Evolutionary conservation across 2,113 vertebrate genomes (phyloP).

Genomic region (Corythornis cristatus): DNA sequence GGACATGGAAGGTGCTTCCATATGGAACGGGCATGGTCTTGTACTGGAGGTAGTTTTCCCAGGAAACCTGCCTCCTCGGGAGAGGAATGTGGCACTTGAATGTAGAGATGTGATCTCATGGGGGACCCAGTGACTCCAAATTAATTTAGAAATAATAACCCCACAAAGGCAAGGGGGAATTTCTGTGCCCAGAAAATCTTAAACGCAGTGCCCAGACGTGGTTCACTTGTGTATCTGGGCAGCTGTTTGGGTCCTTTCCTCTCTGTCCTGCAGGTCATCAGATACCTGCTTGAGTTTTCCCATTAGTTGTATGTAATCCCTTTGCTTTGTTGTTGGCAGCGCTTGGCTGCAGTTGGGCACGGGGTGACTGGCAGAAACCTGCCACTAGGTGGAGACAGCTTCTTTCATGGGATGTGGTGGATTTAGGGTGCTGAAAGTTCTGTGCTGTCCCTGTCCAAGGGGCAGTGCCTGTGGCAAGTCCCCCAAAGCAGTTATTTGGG

Average conservation of each 20-base stretch:
- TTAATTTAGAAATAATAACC: not conserved
- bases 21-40: not conserved
- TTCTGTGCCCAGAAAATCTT: not conserved
- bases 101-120: not conserved
- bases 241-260: not conserved
- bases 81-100: not conserved
- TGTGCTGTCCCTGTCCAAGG: not conserved
- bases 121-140: not conserved
- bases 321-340: not conserved
- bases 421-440: not conserved
- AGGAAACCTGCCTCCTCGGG: not conserved
- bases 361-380: not conserved
- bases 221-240: fast-evolving
- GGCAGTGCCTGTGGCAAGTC: not conserved
- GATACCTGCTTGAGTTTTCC: not conserved
- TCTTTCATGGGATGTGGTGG: not conserved
- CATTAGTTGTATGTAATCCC: fast-evolving
- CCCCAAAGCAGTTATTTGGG: not conserved
- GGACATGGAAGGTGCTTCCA: not conserved
- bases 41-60: not conserved
- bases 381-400: not conserved
- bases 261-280: not conserved
- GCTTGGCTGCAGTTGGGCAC: not conserved
- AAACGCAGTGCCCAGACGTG: not conserved
- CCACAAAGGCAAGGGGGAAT: not conserved